Evolutionary conservation across 2,888 invertebrate species (phyloP), one percentile per base, ranked within the genome.

Genomic region (Amiota mariae): DNA sequence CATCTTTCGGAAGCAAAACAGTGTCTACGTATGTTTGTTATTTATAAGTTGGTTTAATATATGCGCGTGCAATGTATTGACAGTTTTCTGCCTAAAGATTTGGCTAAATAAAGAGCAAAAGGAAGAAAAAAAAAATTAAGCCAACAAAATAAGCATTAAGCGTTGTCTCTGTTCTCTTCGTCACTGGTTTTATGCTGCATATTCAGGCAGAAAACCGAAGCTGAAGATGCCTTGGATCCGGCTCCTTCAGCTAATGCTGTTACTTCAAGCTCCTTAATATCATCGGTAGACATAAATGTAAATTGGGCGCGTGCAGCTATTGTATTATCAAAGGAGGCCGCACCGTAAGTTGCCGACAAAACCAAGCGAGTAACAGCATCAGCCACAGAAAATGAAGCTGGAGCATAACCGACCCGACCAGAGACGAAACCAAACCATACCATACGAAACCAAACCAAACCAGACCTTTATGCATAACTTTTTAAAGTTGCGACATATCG

Each of bases 291-390:
- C 88, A 89, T 89, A 89, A 89, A 89, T 89, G 89, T 89, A 89
- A 89, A 89, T 89, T 89, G 89, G 89, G 89, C 89, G 89, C 89
- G 89, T 89, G 89, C 89, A 89, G 89, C 89, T 89, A 88, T 89
- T 89, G 88, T 88, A 86, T 88, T 89, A 89, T 89, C 89, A 89
- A 89, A 89, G 89, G 82, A 87, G 79, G 80, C 88, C 88, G 88
- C 88, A 76, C 77, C 78, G 78, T 73, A 75, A 74, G 73, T 73
- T 79, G 77, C 79, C 80, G 80, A 81, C 80, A 76, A 77, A 67
- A 59, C 63, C 48, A 48, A 63, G 24, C 24, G 20, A 54, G 51
- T 48, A 66, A 49, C 66, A 59, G 59, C 63, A 63, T 24, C 12
- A 63, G 63, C 36, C 70, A 46, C 72, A 49, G 12, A 46, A 18